Percentiles rank a stretch among this genome's conserved stretches.
These are phyloP conservation scores for Diprion similis DNA, from an alignment of 1,140 invertebrate species.

Conservation along the genomic window DNA sequence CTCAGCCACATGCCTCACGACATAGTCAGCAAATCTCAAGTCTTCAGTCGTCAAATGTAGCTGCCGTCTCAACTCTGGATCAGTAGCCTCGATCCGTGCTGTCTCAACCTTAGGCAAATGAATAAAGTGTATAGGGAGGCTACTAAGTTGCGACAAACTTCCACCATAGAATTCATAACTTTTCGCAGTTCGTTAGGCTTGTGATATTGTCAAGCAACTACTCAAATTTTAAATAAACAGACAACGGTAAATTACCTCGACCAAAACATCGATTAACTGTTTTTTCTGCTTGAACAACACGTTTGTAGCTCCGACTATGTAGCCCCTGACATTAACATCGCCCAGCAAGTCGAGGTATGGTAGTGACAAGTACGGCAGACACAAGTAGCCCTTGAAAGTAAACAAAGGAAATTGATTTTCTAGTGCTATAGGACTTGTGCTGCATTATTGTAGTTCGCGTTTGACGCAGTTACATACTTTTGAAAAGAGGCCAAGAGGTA, in stretches of 20 bases:
- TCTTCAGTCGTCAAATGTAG: slow-evolving; percentile 93
- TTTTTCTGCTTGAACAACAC: slow-evolving; percentile 95
- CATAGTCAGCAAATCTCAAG: slow-evolving; percentile 92
- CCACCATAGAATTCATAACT: slow-evolving; percentile 3
- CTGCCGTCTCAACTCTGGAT: slow-evolving; percentile 82
- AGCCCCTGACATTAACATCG: slow-evolving; percentile 88
- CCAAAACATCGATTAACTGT: slow-evolving; percentile 89
- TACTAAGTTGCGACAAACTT: slow-evolving; percentile 14
- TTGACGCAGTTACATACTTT: slow-evolving; percentile 64
- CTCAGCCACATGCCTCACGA: slow-evolving; percentile 85
- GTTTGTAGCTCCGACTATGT: slow-evolving; percentile 96
- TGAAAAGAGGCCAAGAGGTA: slow-evolving; percentile 88
- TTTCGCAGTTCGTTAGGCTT: slow-evolving; percentile 4
- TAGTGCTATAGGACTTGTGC: neutral
- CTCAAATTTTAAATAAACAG: neutral
- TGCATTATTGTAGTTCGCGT: neutral
- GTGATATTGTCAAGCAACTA: slow-evolving; percentile 15
- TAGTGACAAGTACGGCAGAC: slow-evolving; percentile 94
- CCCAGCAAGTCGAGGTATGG: slow-evolving; percentile 93
- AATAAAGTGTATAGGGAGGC: neutral
- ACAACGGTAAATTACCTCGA: slow-evolving; percentile 73
- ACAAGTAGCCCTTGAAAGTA: slow-evolving; percentile 80
- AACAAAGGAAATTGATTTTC: slow-evolving; percentile 21
- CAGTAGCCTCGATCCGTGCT: slow-evolving; percentile 86
- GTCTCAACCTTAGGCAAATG: slow-evolving; percentile 66